Base-by-base conservation (phyloP, 2,113 vertebrate genomes). In the Rhinolophus sinicus region DNA sequence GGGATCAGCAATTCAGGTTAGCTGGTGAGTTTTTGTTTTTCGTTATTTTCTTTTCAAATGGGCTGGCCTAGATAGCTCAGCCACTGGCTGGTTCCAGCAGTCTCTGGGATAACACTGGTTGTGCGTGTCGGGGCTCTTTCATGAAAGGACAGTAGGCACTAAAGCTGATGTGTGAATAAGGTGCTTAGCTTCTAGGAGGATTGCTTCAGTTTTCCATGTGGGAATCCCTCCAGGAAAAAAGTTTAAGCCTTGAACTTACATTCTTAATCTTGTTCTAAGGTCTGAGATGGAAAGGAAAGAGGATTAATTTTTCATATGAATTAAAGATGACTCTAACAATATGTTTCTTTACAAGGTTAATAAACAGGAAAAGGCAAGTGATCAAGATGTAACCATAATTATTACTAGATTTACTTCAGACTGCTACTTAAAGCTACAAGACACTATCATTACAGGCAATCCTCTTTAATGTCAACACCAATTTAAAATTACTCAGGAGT, bases 301-400 rank as follows among this genome's bases (percentile, higher is more conserved):
- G 28, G 54, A 81, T 95, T 96, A 96, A 94, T 96, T 94, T 94
- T 93, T 97, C 82, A 76, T 82, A 83, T 92, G 86, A 96, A 96
- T 96, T 96, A 97, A 97, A 96, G 82, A 87, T 90, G 90, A 93
- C 64, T 94, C 70, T 81, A 87, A 93, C 85, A 93, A 69, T 93
- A 93, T 92, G 78, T 95, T 96, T 90, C 96, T 94, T 87, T 91
- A 84, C 65, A 94, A 95, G 69, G 70, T 85, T 97, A 91, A 96
- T 90, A 95, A 96, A 96, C 86, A 96, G 95, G 94, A 97, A 97
- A 95, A 97, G 86, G 92, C 88, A 92, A 97, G 73, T 67, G 93
- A 96, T 97, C 87, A 97, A 89, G 58, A 97, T 47, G 75, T 95
- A 95, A 87, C 91, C 93, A 69, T 93, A 97, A 93, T 96, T 94